Conservation (phyloP, 2,797 vertebrate species). For the Coccyzus lansbergi region DNA sequence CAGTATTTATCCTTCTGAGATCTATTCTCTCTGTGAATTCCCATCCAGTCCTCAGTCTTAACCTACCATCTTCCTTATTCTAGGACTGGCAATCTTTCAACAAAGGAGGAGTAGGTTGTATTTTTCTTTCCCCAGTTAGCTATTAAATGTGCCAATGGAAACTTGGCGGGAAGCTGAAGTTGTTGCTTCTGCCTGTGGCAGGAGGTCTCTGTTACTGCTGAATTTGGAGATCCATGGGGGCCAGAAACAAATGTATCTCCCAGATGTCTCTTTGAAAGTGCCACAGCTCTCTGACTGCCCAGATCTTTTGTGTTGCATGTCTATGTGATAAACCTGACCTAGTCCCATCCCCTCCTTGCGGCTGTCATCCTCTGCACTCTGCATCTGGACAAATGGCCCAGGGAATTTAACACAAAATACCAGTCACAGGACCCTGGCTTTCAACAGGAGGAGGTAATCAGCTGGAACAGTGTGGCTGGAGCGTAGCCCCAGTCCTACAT, state of each 20-base stretch:
- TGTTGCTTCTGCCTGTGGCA: slow-evolving; percentile 1
- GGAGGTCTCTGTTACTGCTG: background rate
- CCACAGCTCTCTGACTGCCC: background rate
- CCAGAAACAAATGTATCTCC: background rate
- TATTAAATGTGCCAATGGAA: slow-evolving; percentile 63
- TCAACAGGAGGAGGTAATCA: background rate
- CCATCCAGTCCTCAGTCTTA: slow-evolving; percentile 21
- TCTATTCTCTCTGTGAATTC: slow-evolving; percentile 18
- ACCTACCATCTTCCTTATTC: slow-evolving; percentile 44
- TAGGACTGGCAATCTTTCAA: slow-evolving; percentile 54
- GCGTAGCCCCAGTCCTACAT: background rate
- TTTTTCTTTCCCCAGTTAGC: slow-evolving; percentile 60
- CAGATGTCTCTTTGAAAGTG: background rate
- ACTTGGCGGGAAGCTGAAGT: slow-evolving; percentile 56
- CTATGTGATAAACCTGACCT: background rate
- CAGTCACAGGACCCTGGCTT: background rate
- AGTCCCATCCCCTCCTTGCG: background rate
- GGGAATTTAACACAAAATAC: background rate
- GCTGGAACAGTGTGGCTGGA: background rate
- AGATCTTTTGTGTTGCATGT: background rate
- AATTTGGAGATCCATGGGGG: background rate
- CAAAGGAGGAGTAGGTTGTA: slow-evolving; percentile 42
- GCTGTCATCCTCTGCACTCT: background rate
- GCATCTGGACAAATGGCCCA: background rate
- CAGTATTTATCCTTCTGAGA: slow-evolving; percentile 27